Percentiles rank a stretch among this genome's conserved stretches.
phyloP scores from a whole-genome alignment of 2,113 vertebrate genomes.

The Chiloscyllium plagiosum region DNA sequence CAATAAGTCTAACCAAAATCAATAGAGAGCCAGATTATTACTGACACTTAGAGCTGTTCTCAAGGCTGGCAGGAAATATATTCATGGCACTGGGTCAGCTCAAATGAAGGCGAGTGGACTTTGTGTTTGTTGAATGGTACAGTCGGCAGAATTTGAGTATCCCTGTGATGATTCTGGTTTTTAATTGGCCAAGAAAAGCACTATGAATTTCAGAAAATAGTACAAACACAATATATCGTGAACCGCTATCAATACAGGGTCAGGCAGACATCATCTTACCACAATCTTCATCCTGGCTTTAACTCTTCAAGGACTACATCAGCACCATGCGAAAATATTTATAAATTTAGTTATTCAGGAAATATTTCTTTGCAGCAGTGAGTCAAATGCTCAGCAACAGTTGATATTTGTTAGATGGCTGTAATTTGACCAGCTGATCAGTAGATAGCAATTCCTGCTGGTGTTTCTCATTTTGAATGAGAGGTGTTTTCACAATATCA shows the following conservation, averaged over 20 bases:
- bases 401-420: neutral
- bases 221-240: neutral
- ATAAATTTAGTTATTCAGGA: neutral
- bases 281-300: neutral
- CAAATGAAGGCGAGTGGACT: conserved; percentile 43
- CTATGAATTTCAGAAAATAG: neutral
- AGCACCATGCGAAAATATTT: neutral
- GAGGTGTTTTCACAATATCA: neutral
- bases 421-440: neutral
- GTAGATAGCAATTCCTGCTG: neutral
- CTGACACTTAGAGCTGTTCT: conserved; percentile 59
- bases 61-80: conserved; percentile 52
- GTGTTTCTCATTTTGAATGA: neutral
- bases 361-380: neutral
- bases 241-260: neutral
- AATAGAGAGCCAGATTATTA: conserved; percentile 61
- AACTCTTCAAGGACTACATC: neutral
- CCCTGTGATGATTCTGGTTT: conserved; percentile 41
- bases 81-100: conserved; percentile 47
- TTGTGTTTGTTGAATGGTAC: conserved; percentile 36
- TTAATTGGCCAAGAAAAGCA: conserved; percentile 35
- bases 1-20: conserved; percentile 67
- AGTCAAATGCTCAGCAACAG: neutral
- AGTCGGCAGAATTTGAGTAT: conserved; percentile 41
- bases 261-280: neutral